These are phyloP conservation scores for Pterostichus madidus DNA, from an alignment of 2,888 invertebrate genomes.

Conservation along the genomic window DNA sequence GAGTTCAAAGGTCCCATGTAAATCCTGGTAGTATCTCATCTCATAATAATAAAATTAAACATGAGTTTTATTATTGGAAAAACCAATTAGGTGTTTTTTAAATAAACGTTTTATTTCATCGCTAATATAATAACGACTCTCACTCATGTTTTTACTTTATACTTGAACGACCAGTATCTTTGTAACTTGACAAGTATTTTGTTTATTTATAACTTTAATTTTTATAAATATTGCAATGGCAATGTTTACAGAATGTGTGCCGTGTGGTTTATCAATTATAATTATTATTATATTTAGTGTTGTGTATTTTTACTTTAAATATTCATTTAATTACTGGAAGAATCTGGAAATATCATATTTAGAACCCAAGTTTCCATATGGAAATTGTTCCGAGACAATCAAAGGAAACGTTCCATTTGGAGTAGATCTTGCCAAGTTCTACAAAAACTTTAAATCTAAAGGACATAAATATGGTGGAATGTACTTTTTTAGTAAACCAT, in stretches of 20 bases:
- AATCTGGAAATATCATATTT: constrained; percentile 48
- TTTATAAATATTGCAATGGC: too few relatives aligned
- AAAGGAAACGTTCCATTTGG: constrained; percentile 51
- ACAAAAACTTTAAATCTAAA: constrained; percentile 63
- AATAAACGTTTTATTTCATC: too few relatives aligned
- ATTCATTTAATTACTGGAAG: constrained; percentile 66
- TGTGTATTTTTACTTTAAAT: constrained; percentile 64
- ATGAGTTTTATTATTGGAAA: too few relatives aligned
- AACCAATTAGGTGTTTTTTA: too few relatives aligned
- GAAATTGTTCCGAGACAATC: constrained; percentile 55
- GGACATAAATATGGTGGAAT: constrained; percentile 67
- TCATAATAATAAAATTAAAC: too few relatives aligned
- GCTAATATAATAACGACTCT: too few relatives aligned
- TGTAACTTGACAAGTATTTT: too few relatives aligned
- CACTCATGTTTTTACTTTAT: too few relatives aligned
- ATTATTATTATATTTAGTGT: not conserved
- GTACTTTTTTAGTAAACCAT: constrained; percentile 68
- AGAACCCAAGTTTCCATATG: constrained; percentile 61
- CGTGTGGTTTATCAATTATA: not conserved
- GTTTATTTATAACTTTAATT: too few relatives aligned
- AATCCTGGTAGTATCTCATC: too few relatives aligned
- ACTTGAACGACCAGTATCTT: too few relatives aligned
- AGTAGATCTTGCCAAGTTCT: constrained; percentile 42
- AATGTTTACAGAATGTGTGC: not conserved
- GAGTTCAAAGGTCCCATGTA: too few relatives aligned